Evolutionary conservation across 2,888 invertebrate species (phyloP), one percentile per base, ranked within the genome.

Genomic region (Encarsia formosa): DNA sequence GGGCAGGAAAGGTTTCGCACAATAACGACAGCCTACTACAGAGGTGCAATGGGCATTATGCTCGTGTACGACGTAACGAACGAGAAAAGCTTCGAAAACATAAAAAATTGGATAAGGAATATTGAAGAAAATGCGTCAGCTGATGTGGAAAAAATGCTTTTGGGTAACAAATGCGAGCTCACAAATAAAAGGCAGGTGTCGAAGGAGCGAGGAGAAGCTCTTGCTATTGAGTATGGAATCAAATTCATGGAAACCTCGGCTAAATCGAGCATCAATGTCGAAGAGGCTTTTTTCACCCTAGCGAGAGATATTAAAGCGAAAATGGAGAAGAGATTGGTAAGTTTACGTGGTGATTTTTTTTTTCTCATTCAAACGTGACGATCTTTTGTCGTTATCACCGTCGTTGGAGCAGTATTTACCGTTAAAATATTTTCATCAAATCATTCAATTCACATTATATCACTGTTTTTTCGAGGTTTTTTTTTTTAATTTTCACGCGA

Each of bases 31-130:
- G 97, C 98, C n/a, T 99, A 99, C 75, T 99, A 99, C 78, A 85
- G 99, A 64, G 99, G 98, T 43, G 98, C 98, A 37, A 99, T 99
- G 97, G 99, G 99, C 56, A 99, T 99, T 63, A 96, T 98, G 94
- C 81, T 98, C 61, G 97, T 97, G 32, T 99, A 99, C 76, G 99
- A 99, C 77, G 97, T 99, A 63, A 98, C 98, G 65, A 97, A 96
- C 78, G 97, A 96, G 73, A 97, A 97, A 78, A 96, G 95, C 65
- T 98, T 99, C 78, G 94, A 98, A 76, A 98, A 98, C 74, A 98
- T 99, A 52, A 93, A 96, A 74, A 98, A 98, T 75, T 99, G 98
- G 98, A 94, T 99, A 63, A 81, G 97, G 68, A 98, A 98, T 77
- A 98, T 98, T 70, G 97, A 98, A 75, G 97, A 98, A 78, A 96